phyloP scores from a whole-genome alignment of 2,797 vertebrate genomes.

The Lithobates pipiens region DNA sequence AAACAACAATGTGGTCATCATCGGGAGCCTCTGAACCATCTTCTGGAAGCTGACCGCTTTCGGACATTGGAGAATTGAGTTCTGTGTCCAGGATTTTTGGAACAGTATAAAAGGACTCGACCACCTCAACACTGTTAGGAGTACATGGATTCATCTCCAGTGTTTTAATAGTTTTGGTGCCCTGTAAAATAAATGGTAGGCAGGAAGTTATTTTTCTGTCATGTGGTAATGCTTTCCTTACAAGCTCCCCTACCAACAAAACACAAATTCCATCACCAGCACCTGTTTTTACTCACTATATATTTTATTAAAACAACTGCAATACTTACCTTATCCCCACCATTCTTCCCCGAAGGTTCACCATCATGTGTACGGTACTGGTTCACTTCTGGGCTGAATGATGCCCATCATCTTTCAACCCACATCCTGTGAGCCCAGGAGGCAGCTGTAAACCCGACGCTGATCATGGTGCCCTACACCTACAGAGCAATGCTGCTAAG shows the following conservation, averaged over 20 bases:
- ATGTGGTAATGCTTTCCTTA: neutral
- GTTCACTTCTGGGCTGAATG: too few species aligned
- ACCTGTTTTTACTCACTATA: too few species aligned
- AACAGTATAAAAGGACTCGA: conserved; percentile 76
- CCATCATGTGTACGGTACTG: too few species aligned
- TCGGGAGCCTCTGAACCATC: conserved; percentile 77
- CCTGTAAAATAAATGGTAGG: conserved; percentile 65
- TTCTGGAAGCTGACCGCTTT: conserved; percentile 73
- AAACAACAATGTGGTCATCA: conserved; percentile 73
- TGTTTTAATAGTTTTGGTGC: conserved; percentile 76
- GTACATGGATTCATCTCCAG: conserved; percentile 90
- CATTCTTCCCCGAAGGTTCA: too few species aligned
- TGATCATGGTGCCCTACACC: too few species aligned
- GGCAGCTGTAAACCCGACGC: too few species aligned
- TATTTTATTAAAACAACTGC: too few species aligned
- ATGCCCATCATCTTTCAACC: too few species aligned
- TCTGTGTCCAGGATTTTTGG: conserved; percentile 80
- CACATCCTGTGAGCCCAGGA: too few species aligned
- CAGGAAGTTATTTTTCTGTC: neutral
- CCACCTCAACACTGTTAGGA: conserved; percentile 89
- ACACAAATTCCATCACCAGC: neutral
- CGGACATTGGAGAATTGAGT: conserved; percentile 71
- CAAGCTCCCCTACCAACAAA: neutral
- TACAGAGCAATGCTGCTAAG: too few species aligned
- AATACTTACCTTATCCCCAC: too few species aligned